Conservation (phyloP, 2,888 invertebrate genomes). For the Zygaena filipendulae region DNA sequence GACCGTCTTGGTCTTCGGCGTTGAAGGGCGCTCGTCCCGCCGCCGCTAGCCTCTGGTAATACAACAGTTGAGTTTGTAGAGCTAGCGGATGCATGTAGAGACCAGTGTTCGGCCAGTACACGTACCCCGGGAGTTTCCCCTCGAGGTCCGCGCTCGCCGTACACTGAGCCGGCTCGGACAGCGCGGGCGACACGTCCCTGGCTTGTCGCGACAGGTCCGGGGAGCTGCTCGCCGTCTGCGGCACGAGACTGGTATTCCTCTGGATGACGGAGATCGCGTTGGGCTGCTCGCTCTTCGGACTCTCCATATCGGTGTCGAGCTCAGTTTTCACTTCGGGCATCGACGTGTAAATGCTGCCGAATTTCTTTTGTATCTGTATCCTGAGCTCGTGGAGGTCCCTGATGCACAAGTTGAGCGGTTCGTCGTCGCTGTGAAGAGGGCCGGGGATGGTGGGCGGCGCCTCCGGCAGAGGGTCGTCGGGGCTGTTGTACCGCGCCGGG, state of each 20-base stretch:
- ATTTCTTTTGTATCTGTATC: constrained; percentile 71
- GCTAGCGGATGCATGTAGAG: constrained; percentile 81
- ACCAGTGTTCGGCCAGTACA: constrained; percentile 78
- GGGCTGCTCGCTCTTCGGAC: constrained; percentile 44
- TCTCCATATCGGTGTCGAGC: constrained; percentile 58
- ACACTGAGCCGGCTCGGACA: constrained; percentile 48
- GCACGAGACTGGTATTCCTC: constrained; percentile 43
- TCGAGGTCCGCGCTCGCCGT: constrained; percentile 40
- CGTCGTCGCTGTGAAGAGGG: constrained; percentile 62
- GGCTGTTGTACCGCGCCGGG: constrained; percentile 39
- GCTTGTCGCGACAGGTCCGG: constrained; percentile 44
- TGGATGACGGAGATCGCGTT: constrained; percentile 60
- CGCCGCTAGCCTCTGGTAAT: constrained; percentile 79
- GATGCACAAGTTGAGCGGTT: constrained; percentile 86
- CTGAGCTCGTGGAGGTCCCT: constrained; percentile 78
- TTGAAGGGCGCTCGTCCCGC: constrained; percentile 49
- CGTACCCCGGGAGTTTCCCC: constrained; percentile 62
- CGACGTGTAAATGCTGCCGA: constrained; percentile 71
- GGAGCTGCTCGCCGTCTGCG: constrained; percentile 50
- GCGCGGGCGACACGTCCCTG: constrained; percentile 36
- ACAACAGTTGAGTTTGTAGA: constrained; percentile 75
- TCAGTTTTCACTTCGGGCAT: constrained; percentile 70
- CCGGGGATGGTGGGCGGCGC: constrained; percentile 40
- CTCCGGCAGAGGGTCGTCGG: constrained; percentile 43
- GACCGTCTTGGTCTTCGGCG: constrained; percentile 37